These are phyloP conservation scores for Catharus fuscescens DNA, from an alignment of 2,113 vertebrate species.

Conservation along the genomic window DNA sequence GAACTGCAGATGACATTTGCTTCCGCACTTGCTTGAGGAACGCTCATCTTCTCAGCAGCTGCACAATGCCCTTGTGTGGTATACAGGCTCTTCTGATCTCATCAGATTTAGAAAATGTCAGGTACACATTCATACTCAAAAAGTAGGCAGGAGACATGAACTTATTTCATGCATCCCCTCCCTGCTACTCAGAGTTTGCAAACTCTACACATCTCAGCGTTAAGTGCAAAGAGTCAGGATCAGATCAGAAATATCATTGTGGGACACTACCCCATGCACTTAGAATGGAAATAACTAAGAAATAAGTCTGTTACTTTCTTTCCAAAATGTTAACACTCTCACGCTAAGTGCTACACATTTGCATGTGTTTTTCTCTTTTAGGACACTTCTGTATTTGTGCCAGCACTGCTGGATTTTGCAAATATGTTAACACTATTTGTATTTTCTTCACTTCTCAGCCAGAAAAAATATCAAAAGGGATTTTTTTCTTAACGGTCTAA, in stretches of 20 bases:
- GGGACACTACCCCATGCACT: rapidly evolving
- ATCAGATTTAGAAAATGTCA: background rate
- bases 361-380: background rate
- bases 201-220: background rate
- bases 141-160: background rate
- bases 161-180: background rate
- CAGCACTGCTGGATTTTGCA: background rate
- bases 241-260: background rate
- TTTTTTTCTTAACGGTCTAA: background rate
- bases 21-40: background rate
- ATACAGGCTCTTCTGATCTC: background rate
- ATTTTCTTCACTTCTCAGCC: background rate
- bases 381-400: background rate
- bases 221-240: background rate
- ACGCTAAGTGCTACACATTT: background rate
- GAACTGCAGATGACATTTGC: background rate
- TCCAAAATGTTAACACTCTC: background rate
- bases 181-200: background rate
- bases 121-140: background rate
- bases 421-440: background rate
- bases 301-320: background rate
- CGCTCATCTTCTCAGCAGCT: background rate
- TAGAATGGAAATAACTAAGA: background rate
- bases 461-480: background rate
- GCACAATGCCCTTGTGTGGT: background rate